Conservation (phyloP, 2,113 vertebrate genomes). For the Laticauda colubrina region DNA sequence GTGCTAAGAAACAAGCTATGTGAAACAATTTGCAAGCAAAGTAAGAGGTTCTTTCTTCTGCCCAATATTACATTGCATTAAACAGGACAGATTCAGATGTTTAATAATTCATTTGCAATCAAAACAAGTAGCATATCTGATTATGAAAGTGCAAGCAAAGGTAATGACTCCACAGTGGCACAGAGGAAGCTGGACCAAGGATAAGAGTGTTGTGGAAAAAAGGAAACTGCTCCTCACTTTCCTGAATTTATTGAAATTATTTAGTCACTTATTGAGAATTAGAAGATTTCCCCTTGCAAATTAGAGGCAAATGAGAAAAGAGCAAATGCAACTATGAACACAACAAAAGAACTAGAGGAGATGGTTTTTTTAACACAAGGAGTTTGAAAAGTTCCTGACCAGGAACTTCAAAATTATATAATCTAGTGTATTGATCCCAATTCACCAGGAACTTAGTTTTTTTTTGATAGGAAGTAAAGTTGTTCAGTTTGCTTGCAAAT, state of each 20-base stretch:
- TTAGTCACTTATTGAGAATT: background rate
- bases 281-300: background rate
- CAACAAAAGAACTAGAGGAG: background rate
- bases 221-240: background rate
- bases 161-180: background rate
- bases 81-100: background rate
- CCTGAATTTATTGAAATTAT: background rate
- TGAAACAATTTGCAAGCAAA: background rate
- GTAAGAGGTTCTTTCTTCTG: background rate
- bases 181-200: background rate
- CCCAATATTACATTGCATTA: background rate
- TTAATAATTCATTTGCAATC: background rate
- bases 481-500: too few species aligned
- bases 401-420: background rate
- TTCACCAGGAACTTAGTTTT: background rate
- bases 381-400: background rate
- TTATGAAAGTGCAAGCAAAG: background rate
- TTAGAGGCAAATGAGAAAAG: background rate
- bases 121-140: background rate
- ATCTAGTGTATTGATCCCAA: background rate
- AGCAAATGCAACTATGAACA: background rate
- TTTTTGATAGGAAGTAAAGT: background rate
- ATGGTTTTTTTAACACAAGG: background rate
- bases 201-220: background rate
- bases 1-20: background rate